These are phyloP conservation scores for Entosphenus tridentatus DNA, from an alignment of 2,113 vertebrate genomes.

Conservation along the genomic window DNA sequence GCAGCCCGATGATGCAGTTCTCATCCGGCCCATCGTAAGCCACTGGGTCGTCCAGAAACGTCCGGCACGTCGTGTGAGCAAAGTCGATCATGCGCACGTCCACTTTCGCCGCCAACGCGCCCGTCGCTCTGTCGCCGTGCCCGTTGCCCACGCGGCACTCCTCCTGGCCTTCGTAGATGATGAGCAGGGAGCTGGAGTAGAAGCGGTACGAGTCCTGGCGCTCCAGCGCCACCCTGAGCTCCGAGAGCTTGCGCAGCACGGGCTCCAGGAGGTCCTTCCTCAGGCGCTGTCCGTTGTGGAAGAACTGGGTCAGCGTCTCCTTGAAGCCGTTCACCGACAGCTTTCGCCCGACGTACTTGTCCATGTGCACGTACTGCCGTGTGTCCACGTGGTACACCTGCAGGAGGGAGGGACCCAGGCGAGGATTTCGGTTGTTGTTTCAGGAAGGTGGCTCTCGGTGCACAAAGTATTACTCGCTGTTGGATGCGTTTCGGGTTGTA, in stretches of 20 bases:
- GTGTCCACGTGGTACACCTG: conserved; percentile 72
- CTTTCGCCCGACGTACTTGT: conserved; percentile 89
- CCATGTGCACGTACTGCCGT: conserved; percentile 94
- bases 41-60: conserved; percentile 65
- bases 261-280: conserved; percentile 56
- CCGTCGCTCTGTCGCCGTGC: no score
- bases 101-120: conserved; percentile 16
- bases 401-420: no score
- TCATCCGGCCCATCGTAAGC: conserved; percentile 91
- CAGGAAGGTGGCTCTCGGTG: no score
- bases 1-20: conserved; percentile 89
- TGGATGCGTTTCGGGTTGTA: no score
- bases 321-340: conserved; percentile 78
- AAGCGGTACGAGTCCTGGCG: conserved; percentile 90
- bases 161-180: conserved; percentile 72
- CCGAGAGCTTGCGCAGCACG: conserved; percentile 60
- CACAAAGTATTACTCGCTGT: no score
- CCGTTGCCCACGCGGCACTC: no score
- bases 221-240: conserved; percentile 67
- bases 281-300: conserved; percentile 59
- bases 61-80: conserved; percentile 85
- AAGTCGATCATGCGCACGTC: conserved; percentile 99
- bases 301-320: conserved; percentile 90
- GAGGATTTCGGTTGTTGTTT: no score
- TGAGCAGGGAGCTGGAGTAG: conserved; percentile 87